Conservation (phyloP, 2,888 invertebrate species). For the Habroteleia sp. region DNA sequence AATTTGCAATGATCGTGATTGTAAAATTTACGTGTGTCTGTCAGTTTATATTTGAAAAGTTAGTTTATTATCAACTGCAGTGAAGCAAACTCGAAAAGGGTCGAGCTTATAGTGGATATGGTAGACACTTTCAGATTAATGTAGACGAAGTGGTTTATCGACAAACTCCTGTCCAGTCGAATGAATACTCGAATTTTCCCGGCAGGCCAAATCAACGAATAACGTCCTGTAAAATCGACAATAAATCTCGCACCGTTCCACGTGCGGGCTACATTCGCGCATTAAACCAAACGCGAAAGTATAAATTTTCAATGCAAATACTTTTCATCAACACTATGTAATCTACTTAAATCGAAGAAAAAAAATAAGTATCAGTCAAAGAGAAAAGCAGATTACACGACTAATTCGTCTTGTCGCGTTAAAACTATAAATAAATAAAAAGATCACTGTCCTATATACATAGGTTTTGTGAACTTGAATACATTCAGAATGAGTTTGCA, state of each 20-base stretch:
- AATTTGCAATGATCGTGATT: constrained; percentile 34
- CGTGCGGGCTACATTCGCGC: constrained; percentile 11
- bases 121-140: constrained; percentile 63
- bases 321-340: constrained; percentile 21
- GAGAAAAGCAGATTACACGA: constrained; percentile 16
- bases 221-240: constrained; percentile 54
- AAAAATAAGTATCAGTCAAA: constrained; percentile 12
- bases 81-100: constrained; percentile 42
- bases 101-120: constrained; percentile 34
- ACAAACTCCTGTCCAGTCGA: constrained; percentile 58
- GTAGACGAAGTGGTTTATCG: constrained; percentile 60
- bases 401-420: not conserved
- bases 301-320: constrained; percentile 30
- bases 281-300: constrained; percentile 15
- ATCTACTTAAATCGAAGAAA: constrained; percentile 23
- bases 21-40: constrained; percentile 33
- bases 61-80: constrained; percentile 48
- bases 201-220: constrained; percentile 50
- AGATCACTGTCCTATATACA: not conserved
- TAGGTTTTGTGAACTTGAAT: not conserved
- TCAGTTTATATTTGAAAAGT: constrained; percentile 50
- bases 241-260: constrained; percentile 42
- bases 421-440: constrained; percentile 2
- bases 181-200: constrained; percentile 61
- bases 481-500: not conserved